Evolutionary conservation across 2,888 invertebrate genomes (phyloP), one percentile per base, ranked within the genome.

Genomic region (Drosophila lutescens): DNA sequence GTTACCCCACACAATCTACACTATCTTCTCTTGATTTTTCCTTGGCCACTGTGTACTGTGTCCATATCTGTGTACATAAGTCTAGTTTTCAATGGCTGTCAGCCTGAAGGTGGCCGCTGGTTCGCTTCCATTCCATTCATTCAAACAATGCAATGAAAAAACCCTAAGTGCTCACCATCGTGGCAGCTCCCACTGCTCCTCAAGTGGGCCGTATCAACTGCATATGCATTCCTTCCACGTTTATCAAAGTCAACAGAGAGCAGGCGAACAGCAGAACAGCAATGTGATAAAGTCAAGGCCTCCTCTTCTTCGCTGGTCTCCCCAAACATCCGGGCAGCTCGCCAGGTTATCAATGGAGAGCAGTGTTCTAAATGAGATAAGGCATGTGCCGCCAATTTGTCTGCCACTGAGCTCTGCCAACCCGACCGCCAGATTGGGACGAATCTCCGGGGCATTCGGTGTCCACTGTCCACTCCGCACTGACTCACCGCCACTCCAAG

Each of bases 191-290:
- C 44, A 53, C 76, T 20, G 77, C 77, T 77, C 70, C 77, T 77
- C 70, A 79, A 74, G 58, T 66, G 54, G 47, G 43, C 41, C 68
- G 60, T 79, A 78, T 78, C 79, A 71, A 63, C 54, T 40, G 23
- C 17, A 50, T 12, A 32, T 17, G 65, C 75, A 72, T 79, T 72
- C 72, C 67, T 49, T 23, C 54, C 79, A 36, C 46, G 57, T 71
- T 80, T 77, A 83, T 84, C 79, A 79, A 69, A 71, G 66, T 73
- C 68, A 70, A 68, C 72, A 67, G 55, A 58, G 67, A 26, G 26
- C 26, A 26, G 26, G 3, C 3, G 26, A 26, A 26, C 26, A 6
- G 26, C 26, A 26, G 26, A 26, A 6, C 36, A 23, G 36, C 36
- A 23, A 23, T 41, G 68, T 57, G 77, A 81, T 79, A 79, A 79